These are phyloP conservation scores for rabbit (Oryctolagus cuniculus) DNA, from an alignment of 2,113 vertebrate genomes.

Conservation along the genomic window DNA sequence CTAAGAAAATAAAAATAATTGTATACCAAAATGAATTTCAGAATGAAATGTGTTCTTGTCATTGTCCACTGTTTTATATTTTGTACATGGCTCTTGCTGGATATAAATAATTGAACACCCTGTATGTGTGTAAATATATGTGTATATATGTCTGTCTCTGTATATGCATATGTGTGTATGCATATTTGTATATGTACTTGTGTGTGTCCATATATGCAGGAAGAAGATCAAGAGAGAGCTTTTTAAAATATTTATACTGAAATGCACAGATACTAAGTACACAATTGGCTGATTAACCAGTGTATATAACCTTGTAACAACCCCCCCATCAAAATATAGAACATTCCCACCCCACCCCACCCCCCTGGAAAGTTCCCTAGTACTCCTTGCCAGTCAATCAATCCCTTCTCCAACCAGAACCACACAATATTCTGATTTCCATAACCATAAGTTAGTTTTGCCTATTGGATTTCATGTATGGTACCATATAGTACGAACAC, in stretches of 20 bases:
- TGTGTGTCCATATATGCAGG: background rate
- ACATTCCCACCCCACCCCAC: background rate
- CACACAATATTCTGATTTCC: background rate
- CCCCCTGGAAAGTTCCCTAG: background rate
- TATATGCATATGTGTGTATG: background rate
- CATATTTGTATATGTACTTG: too few species aligned
- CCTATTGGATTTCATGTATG: background rate
- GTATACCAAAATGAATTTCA: conserved; percentile 14
- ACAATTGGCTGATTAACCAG: background rate
- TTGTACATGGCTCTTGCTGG: background rate
- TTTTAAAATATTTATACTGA: background rate
- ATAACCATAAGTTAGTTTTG: background rate
- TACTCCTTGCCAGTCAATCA: background rate
- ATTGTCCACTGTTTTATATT: background rate
- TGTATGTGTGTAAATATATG: background rate
- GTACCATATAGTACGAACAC: background rate
- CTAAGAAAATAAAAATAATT: background rate
- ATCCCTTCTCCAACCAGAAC: background rate
- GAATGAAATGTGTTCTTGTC: conserved; percentile 28
- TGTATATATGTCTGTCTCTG: background rate
- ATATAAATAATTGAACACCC: background rate
- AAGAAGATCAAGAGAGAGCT: background rate
- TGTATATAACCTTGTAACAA: background rate
- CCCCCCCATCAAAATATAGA: background rate
- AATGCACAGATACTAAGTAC: background rate